Percentiles rank a stretch among this genome's conserved stretches.
phyloP scores from a whole-genome alignment of 2,888 invertebrate genomes.

The Elegia similella region DNA sequence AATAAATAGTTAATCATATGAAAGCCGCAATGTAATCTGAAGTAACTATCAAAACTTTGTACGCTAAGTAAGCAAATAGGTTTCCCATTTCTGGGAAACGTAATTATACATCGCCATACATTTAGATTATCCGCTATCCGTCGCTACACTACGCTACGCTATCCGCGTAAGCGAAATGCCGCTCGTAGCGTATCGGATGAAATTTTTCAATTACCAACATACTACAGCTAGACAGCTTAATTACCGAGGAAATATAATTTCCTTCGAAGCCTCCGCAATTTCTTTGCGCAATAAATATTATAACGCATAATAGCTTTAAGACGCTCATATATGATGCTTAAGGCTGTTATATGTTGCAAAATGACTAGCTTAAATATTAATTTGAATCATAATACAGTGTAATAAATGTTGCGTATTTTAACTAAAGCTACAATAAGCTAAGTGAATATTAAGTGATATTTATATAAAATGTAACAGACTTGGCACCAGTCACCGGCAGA shows the following conservation, averaged over 20 bases:
- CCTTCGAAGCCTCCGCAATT: not conserved
- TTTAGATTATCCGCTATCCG: too few relatives aligned
- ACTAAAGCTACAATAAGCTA: too few relatives aligned
- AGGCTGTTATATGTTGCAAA: not conserved
- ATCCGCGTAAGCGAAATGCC: not conserved
- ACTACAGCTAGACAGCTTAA: slow-evolving; percentile 1
- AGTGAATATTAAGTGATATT: too few relatives aligned
- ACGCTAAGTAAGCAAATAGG: too few relatives aligned
- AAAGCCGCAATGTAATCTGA: too few relatives aligned
- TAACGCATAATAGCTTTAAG: not conserved
- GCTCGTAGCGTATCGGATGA: not conserved
- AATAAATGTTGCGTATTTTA: not conserved
- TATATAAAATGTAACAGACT: too few relatives aligned
- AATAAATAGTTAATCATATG: too few relatives aligned
- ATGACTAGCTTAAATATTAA: not conserved
- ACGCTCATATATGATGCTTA: not conserved
- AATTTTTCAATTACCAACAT: slow-evolving; percentile 1
- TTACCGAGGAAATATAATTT: not conserved
- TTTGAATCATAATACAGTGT: not conserved
- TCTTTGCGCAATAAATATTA: not conserved
- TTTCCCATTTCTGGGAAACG: too few relatives aligned
- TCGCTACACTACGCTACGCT: too few relatives aligned
- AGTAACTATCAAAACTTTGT: too few relatives aligned
- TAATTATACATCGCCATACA: too few relatives aligned
- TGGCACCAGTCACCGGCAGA: too few relatives aligned